phyloP scores from a whole-genome alignment of 2,797 vertebrate genomes.

The Pantherophis vulpinus region DNA sequence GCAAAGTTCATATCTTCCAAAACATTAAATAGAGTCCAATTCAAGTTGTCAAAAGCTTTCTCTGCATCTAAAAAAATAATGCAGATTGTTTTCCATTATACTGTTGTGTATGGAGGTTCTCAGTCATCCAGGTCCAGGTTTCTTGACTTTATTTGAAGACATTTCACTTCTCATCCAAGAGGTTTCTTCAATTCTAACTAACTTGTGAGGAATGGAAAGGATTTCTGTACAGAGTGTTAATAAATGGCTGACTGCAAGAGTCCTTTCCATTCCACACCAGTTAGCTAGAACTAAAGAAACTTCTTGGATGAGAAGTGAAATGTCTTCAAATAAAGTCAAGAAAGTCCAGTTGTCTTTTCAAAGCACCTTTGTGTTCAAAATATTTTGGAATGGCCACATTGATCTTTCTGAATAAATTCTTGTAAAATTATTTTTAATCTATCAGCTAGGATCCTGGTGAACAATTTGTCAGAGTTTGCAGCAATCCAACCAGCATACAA shows the following conservation, averaged over 20 bases:
- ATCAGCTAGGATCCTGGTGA: neutral
- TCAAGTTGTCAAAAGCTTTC: neutral
- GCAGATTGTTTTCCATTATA: neutral
- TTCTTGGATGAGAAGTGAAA: neutral
- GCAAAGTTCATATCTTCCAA: neutral
- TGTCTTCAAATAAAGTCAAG: neutral
- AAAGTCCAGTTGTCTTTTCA: neutral
- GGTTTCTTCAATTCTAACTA: neutral
- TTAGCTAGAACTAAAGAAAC: neutral
- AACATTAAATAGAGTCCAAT: neutral
- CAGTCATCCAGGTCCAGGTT: neutral
- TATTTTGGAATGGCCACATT: neutral
- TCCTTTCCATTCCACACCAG: too few species aligned
- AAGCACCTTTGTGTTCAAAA: neutral
- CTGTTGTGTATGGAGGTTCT: neutral
- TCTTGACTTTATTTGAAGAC: neutral
- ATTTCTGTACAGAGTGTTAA: too few species aligned
- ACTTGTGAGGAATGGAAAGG: neutral
- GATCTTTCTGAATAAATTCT: neutral
- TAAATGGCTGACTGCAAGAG: too few species aligned
- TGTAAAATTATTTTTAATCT: neutral
- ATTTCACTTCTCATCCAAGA: neutral
- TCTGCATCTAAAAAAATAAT: neutral
- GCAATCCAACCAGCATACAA: too few species aligned
- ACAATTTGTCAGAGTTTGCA: neutral